Evolutionary conservation across 2,888 invertebrate genomes (phyloP), one percentile per base, ranked within the genome.

Genomic region (Macrosoma leucophasiata): DNA sequence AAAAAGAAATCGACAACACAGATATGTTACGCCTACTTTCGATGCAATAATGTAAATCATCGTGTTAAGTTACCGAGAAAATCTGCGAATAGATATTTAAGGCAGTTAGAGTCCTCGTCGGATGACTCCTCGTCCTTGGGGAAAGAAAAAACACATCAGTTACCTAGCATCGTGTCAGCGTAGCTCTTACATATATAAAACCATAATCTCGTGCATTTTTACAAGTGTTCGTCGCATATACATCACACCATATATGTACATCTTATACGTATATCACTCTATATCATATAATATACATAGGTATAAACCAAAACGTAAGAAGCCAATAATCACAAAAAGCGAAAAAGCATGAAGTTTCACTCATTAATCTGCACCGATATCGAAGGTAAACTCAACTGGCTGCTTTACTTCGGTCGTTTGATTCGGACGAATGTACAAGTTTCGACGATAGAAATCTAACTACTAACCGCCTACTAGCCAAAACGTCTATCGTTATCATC

Each of bases 51-150:
- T 43, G 39, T 33, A 39, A 25, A 39, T 40, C 35, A 43, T 14
- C 43, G 43, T 45, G 49, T 55, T 53, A 41, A 68, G 71, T 88
- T 89, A 88, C 88, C 88, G 84, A 88, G 84, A 62, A 88, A 79
- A 69, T 88, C 89, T 73, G 88, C 88, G 79, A 89, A 88, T 73
- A 89, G 86, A 79, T 88, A 89, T 87, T 86, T 89, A 81, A 89
- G 88, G 88, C 89, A 89, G 88, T 88, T 88, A 84, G 86, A 85
- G 78, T 88, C 79, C 64, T 79, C 79, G 62, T 79, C 81, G 66
- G 79, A 78, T 58, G 79, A 72, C 56, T 70, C 73, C 73, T 68
- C 63, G 62, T 74, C 79, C 79, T 81, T 76, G 54, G 68, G 56
- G 60, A 75, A 65, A 72, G 61, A 69, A 76, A 73, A 65, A 54